phyloP scores from a whole-genome alignment of 2,888 invertebrate species.

The Apamea crenata region DNA sequence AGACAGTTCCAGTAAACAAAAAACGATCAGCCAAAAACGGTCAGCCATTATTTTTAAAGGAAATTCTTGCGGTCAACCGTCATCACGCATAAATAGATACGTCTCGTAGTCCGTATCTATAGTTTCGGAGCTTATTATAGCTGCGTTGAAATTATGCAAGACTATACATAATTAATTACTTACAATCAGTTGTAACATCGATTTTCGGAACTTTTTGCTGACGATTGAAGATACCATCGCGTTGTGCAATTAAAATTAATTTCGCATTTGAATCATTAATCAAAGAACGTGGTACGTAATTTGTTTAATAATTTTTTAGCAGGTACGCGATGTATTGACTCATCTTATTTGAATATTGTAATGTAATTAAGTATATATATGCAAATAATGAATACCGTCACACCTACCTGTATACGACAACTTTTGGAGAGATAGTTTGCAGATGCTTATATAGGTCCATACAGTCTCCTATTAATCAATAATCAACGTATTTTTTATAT shows the following conservation, averaged over 20 bases:
- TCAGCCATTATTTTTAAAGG: constrained; percentile 51
- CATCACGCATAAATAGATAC: constrained; percentile 53
- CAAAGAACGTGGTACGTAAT: constrained; percentile 41
- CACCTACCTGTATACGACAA: neutral
- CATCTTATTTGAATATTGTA: neutral
- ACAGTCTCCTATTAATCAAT: neutral
- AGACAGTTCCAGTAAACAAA: constrained; percentile 40
- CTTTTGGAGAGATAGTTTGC: neutral
- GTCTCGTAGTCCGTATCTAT: constrained; percentile 17
- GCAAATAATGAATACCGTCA: neutral
- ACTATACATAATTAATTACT: constrained; percentile 53
- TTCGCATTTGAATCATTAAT: constrained; percentile 55
- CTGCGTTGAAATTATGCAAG: constrained; percentile 29
- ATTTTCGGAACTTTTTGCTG: constrained; percentile 53
- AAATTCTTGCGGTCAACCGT: constrained; percentile 60
- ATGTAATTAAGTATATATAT: neutral
- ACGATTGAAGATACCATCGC: constrained; percentile 37
- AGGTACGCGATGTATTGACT: constrained; percentile 9
- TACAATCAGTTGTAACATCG: constrained; percentile 47
- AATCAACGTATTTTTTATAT: no score
- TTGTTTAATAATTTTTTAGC: constrained; percentile 28
- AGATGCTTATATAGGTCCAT: neutral
- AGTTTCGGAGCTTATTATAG: constrained; percentile 17
- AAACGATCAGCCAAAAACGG: constrained; percentile 15
- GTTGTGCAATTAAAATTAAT: constrained; percentile 44